Base-by-base conservation (phyloP, 2,888 invertebrate species). In the Blastobasis adustella region DNA sequence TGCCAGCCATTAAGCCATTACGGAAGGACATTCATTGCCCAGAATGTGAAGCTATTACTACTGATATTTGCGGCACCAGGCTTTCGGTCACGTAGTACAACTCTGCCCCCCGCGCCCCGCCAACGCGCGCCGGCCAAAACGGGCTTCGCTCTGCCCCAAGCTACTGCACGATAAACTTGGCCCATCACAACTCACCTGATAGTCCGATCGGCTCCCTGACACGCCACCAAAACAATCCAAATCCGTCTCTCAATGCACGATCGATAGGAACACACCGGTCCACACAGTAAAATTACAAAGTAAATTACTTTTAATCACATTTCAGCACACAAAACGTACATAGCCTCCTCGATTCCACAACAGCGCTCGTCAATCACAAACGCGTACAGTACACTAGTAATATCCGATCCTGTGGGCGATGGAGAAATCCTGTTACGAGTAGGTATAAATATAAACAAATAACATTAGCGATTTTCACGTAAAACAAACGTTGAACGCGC, bases 241-340 rank as follows among this genome's bases (percentile, higher is more conserved):
- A 23, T 82, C 78, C 83, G 82, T 84, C 71, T 74, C 73, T 78
- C 73, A 71, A 77, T 73, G 67, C 57, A 69, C 78, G 83, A 85
- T 87, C 86, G 79, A 85, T 86, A 42, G 8, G 6, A n/a, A 85
- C 76, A 71, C 73, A 76, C 73, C 76, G 67, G 67, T 63, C 67
- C 76, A 76, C 82, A 85, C 84, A 73, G 82, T 82, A 82, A 84
- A 85, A 79, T n/a, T n/a, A 78, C 79, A 73, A 80, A 81, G 78
- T 77, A 81, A 86, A 85, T 85, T 86, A 82, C 82, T 79, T 82
- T 75, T 84, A 82, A 83, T 84, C 86, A 88, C 86, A 79, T 84
- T 82, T 82, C 81, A 81, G 76, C 83, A 83, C 82, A 79, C 72
- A 79, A 79, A 54, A 82, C 70, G 79, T 75, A 79, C 81, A 79